Conservation (phyloP, 2,113 vertebrate genomes). For the Cyphomyrus discorhynchus region DNA sequence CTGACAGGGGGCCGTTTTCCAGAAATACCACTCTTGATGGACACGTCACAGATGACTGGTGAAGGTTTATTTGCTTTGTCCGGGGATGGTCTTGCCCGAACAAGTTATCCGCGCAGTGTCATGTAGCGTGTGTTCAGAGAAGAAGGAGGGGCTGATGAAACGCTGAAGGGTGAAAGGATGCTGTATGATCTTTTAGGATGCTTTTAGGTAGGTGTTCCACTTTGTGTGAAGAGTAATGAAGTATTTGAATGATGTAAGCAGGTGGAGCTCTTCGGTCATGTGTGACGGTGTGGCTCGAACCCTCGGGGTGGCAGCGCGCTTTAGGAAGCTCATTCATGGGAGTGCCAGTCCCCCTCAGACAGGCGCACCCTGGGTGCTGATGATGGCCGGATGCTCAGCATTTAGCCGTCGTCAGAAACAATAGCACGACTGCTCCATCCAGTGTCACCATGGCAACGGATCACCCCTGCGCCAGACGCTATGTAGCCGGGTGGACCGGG, state of each 20-base stretch:
- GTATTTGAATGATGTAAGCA: neutral
- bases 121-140: neutral
- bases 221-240: neutral
- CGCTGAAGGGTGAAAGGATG: neutral
- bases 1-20: neutral
- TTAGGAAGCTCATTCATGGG: neutral
- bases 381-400: neutral
- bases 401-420: neutral
- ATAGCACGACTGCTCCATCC: neutral
- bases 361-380: neutral
- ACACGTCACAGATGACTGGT: neutral
- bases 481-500: slow-evolving; percentile 32
- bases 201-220: neutral
- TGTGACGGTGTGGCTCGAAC: neutral
- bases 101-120: neutral
- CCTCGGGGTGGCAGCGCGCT: neutral
- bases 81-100: neutral
- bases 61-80: neutral
- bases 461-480: slow-evolving; percentile 27
- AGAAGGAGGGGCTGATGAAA: neutral
- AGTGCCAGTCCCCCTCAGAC: neutral
- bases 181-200: neutral
- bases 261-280: neutral
- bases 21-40: neutral
- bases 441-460: slow-evolving; percentile 47